Conservation (phyloP, 35 echinoderm and acorn worm genomes). For the Acanthaster planci region DNA sequence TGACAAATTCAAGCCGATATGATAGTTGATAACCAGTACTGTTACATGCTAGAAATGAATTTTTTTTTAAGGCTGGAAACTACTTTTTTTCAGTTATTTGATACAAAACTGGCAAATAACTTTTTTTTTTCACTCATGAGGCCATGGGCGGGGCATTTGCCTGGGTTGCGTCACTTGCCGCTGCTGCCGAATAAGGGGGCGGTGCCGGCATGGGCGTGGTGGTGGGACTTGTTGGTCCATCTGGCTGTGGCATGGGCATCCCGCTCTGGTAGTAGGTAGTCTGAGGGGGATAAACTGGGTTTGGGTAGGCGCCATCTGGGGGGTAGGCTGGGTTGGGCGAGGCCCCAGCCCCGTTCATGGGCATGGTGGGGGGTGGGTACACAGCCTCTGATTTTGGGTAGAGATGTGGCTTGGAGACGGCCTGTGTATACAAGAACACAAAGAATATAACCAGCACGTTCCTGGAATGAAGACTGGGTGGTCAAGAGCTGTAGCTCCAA, state of each 20-base stretch:
- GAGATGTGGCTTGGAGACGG: slow-evolving; percentile 5
- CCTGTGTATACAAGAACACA: slow-evolving; percentile 23
- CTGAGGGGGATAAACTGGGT: not conserved
- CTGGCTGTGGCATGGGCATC: not conserved
- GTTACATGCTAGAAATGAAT: too few species aligned
- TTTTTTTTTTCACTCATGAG: not conserved
- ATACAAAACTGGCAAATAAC: not conserved
- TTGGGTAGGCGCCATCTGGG: not conserved
- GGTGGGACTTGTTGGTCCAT: not conserved
- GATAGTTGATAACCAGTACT: too few species aligned
- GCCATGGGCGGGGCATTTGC: not conserved
- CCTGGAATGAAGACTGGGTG: not conserved
- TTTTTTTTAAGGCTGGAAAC: too few species aligned
- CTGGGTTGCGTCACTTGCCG: not conserved
- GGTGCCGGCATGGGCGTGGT: not conserved
- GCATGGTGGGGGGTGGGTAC: not conserved
- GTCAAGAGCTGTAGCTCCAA: not conserved
- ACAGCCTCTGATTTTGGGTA: slow-evolving; percentile 15
- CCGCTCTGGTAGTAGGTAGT: too few species aligned
- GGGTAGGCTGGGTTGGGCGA: not conserved
- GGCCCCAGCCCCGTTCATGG: not conserved
- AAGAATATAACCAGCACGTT: not conserved
- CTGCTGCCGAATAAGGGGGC: not conserved
- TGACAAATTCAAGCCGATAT: too few species aligned
- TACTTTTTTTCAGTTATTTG: too few species aligned